Conservation (phyloP, 2,888 invertebrate species). For the Platycheirus rosarum region DNA sequence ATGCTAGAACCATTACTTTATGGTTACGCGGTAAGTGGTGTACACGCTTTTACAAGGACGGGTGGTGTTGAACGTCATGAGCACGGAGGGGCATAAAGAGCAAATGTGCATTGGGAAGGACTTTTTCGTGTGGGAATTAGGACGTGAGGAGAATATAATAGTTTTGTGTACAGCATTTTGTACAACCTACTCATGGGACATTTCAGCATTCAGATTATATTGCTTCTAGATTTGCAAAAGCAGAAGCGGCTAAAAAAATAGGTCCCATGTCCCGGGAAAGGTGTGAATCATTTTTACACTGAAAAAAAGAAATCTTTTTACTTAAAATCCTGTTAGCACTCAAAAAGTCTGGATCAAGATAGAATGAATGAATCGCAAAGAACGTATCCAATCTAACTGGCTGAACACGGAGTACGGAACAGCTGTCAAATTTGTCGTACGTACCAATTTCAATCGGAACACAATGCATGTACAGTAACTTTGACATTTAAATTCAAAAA, state of each 20-base stretch:
- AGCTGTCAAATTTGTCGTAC: too few species aligned
- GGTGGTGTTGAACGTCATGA: slow-evolving; percentile 3
- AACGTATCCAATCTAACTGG: too few species aligned
- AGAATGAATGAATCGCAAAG: too few species aligned
- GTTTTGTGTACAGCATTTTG: slow-evolving; percentile 14
- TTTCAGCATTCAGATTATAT: slow-evolving; percentile 35
- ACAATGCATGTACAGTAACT: too few species aligned
- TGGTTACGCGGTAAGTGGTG: slow-evolving; percentile 24
- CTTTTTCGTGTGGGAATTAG: slow-evolving; percentile 46
- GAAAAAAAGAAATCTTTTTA: not conserved
- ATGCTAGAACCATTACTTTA: slow-evolving; percentile 54
- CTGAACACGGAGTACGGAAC: too few species aligned
- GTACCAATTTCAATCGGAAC: too few species aligned
- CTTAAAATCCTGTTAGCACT: too few species aligned
- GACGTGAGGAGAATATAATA: slow-evolving; percentile 59
- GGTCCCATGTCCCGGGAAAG: slow-evolving; percentile 12
- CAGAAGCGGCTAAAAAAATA: slow-evolving; percentile 4
- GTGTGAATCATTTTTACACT: slow-evolving; percentile 46
- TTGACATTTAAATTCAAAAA: too few species aligned
- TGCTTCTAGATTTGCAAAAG: slow-evolving; percentile 35
- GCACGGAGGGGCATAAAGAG: slow-evolving; percentile 20
- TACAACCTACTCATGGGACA: slow-evolving; percentile 18
- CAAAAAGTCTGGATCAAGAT: too few species aligned
- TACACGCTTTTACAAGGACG: slow-evolving; percentile 11
- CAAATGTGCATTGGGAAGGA: slow-evolving; percentile 58